Evolutionary conservation across 2,113 vertebrate genomes (phyloP).

Genomic region (Thunnus maccoyii): DNA sequence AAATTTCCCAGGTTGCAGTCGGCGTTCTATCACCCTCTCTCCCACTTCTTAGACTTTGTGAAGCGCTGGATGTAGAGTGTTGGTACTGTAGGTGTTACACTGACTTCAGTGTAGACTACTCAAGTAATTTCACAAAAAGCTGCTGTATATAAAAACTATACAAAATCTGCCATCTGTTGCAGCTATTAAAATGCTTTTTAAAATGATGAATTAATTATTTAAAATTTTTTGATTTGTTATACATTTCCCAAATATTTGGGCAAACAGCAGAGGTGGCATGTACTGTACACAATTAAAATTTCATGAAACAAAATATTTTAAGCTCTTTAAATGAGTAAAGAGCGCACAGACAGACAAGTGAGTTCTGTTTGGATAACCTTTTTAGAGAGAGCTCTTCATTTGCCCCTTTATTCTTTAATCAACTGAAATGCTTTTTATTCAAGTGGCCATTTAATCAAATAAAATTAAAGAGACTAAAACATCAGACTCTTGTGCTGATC

Average conservation of each 20-base stretch:
- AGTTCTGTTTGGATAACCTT: slow-evolving; percentile 59
- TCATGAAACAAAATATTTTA: slow-evolving; percentile 3
- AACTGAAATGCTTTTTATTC: slow-evolving; percentile 61
- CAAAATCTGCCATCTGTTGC: not conserved
- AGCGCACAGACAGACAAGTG: slow-evolving; percentile 7
- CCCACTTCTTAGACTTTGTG: slow-evolving; percentile 49
- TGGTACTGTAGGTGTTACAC: slow-evolving; percentile 35
- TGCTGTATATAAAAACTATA: not conserved
- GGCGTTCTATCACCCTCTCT: slow-evolving; percentile 54
- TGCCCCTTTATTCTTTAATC: slow-evolving; percentile 61
- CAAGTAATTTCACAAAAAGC: slow-evolving; percentile 1
- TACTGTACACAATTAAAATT: slow-evolving; percentile 16
- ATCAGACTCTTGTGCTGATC: slow-evolving; percentile 14
- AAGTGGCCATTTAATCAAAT: slow-evolving; percentile 67
- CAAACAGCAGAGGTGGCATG: not conserved
- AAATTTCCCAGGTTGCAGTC: slow-evolving; percentile 67
- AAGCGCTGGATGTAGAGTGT: slow-evolving; percentile 10
- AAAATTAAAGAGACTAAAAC: slow-evolving; percentile 45
- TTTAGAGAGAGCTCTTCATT: slow-evolving; percentile 65
- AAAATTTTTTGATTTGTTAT: not conserved
- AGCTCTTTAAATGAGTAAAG: slow-evolving; percentile 17
- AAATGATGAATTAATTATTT: not conserved
- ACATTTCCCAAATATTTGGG: not conserved
- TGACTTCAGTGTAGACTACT: slow-evolving; percentile 12
- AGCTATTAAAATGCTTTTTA: not conserved